Evolutionary conservation across 1,140 invertebrate species (phyloP).

Genomic region (Physella acuta): DNA sequence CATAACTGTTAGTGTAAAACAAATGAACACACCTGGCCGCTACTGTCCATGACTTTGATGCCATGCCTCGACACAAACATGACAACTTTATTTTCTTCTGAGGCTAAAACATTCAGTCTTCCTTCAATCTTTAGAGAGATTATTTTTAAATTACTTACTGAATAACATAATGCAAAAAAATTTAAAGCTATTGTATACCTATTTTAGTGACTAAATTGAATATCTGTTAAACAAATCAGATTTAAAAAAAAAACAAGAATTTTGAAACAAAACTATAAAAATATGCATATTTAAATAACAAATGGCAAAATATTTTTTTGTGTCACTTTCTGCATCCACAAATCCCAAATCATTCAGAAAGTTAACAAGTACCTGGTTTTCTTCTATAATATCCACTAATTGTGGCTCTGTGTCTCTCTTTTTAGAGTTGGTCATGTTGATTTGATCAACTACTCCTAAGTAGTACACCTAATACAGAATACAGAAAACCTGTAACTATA

Average conservation of each 20-base stretch:
- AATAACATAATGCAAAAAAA: too few relatives aligned
- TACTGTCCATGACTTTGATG: slow-evolving; percentile 47
- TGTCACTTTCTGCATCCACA: not conserved
- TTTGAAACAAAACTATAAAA: too few relatives aligned
- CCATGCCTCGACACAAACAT: slow-evolving; percentile 50
- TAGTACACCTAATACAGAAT: slow-evolving; percentile 36
- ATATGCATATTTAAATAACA: too few relatives aligned
- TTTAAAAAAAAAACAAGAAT: too few relatives aligned
- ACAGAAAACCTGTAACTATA: not conserved
- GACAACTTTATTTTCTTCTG: slow-evolving; percentile 48
- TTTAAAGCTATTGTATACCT: too few relatives aligned
- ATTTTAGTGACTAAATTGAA: too few relatives aligned
- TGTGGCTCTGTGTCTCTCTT: slow-evolving; percentile 46
- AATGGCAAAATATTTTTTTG: too few relatives aligned
- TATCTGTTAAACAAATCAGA: too few relatives aligned
- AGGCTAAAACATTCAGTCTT: slow-evolving; percentile 40
- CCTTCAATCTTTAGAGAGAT: too few relatives aligned
- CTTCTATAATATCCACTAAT: slow-evolving; percentile 46
- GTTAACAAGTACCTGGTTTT: slow-evolving; percentile 37
- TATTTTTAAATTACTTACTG: too few relatives aligned
- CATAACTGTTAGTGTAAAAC: not conserved
- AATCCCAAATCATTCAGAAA: not conserved
- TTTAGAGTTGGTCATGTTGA: slow-evolving; percentile 36
- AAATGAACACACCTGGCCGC: slow-evolving; percentile 47
- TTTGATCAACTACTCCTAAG: slow-evolving; percentile 39